Evolutionary conservation across 2,797 vertebrate species (phyloP).

Genomic region (Eulemur albifrons): DNA sequence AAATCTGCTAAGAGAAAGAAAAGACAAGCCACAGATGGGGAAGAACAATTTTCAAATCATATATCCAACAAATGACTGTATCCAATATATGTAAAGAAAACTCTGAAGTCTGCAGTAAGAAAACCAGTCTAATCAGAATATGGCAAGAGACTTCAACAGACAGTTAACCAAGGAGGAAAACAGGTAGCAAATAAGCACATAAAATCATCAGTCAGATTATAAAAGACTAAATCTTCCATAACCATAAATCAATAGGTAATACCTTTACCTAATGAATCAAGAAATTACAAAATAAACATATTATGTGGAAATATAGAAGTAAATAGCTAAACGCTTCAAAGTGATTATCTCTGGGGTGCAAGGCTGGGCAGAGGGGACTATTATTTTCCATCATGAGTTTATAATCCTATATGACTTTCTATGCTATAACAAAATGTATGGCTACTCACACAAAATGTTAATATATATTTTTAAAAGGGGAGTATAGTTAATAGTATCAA

Average conservation of each 20-base stretch:
- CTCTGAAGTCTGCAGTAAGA: background rate
- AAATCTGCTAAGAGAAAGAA: background rate
- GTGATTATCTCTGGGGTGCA: background rate
- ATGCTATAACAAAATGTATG: background rate
- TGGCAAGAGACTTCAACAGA: background rate
- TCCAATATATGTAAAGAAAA: background rate
- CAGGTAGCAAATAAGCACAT: background rate
- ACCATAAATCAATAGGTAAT: background rate
- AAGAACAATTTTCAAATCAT: background rate
- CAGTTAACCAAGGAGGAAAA: background rate
- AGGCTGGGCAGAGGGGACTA: background rate
- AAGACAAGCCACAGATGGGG: background rate
- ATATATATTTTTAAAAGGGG: background rate
- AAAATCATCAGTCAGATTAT: background rate
- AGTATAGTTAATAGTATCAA: background rate
- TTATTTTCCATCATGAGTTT: background rate
- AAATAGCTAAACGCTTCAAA: background rate
- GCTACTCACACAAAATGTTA: background rate
- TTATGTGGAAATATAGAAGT: background rate
- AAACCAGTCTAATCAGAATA: background rate
- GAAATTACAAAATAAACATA: conserved; percentile 30
- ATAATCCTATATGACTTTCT: background rate
- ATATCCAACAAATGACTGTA: background rate
- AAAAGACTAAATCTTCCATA: background rate
- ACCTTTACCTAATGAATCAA: background rate